Conservation (phyloP, 2,113 vertebrate species). For the Leucopternis melanops region DNA sequence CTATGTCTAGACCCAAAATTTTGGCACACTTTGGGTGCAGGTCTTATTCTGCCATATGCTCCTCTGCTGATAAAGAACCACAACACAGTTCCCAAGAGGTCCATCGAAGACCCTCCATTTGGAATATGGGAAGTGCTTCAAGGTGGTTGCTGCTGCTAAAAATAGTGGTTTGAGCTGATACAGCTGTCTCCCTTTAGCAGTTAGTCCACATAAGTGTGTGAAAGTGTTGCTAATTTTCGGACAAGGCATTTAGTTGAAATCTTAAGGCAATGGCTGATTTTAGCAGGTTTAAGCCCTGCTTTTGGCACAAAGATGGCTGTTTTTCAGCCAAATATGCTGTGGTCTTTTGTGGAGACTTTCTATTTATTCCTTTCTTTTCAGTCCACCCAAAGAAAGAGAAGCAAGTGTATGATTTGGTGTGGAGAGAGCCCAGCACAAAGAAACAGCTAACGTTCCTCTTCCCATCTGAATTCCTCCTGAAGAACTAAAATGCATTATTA, state of each 20-base stretch:
- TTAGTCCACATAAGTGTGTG: neutral
- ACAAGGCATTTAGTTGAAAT: neutral
- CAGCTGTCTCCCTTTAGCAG: neutral
- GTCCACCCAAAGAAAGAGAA: neutral
- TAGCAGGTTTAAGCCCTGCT: neutral
- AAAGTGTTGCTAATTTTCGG: neutral
- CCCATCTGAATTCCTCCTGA: neutral
- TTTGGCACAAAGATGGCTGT: neutral
- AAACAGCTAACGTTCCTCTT: neutral
- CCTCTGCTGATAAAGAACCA: neutral
- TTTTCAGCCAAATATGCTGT: neutral
- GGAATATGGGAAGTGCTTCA: neutral
- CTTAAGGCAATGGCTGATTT: neutral
- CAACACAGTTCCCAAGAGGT: neutral
- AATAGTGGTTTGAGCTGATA: neutral
- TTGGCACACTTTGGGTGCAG: neutral
- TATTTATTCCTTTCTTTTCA: neutral
- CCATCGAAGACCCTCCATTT: neutral
- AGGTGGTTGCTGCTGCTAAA: neutral
- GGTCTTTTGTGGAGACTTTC: neutral
- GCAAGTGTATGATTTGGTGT: neutral
- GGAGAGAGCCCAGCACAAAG: neutral
- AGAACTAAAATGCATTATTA: neutral
- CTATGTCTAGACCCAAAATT: neutral
- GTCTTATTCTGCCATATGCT: neutral